Conservation (phyloP, 2,888 invertebrate species). For the Pilophorus perplexus region DNA sequence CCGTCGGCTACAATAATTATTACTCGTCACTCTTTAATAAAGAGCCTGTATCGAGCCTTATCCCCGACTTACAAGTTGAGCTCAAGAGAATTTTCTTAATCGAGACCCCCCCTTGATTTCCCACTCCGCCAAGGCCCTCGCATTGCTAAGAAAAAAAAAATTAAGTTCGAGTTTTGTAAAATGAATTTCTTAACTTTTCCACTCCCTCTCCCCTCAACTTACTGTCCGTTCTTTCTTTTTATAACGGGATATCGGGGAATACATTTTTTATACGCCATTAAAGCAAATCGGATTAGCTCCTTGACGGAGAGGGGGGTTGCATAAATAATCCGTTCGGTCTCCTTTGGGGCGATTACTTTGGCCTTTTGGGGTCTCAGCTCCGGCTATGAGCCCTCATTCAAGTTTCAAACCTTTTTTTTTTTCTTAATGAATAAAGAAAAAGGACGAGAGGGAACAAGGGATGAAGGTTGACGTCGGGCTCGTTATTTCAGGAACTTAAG, state of each 20-base stretch:
- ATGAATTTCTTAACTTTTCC: conserved; percentile 6
- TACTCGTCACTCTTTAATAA: too few species aligned
- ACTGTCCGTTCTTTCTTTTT: too few species aligned
- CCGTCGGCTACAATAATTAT: too few species aligned
- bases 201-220: too few species aligned
- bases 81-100: too few species aligned
- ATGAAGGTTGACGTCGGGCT: background rate
- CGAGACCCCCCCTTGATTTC: too few species aligned
- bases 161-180: background rate
- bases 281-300: conserved; percentile 18
- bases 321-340: conserved; percentile 14
- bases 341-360: conserved; percentile 20
- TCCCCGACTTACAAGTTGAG: too few species aligned
- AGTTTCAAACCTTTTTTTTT: conserved; percentile 7
- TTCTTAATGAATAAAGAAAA: conserved; percentile 6
- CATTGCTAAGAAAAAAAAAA: too few species aligned
- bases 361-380: background rate
- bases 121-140: too few species aligned
- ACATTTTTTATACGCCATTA: conserved; percentile 22
- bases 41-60: too few species aligned
- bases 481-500: background rate
- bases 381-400: background rate
- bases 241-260: conserved; percentile 11
- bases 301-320: conserved; percentile 25
- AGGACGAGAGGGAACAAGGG: background rate